Evolutionary conservation across 1,140 invertebrate species (phyloP), one percentile per base, ranked within the genome.

Genomic region (Drosophila arizonae): DNA sequence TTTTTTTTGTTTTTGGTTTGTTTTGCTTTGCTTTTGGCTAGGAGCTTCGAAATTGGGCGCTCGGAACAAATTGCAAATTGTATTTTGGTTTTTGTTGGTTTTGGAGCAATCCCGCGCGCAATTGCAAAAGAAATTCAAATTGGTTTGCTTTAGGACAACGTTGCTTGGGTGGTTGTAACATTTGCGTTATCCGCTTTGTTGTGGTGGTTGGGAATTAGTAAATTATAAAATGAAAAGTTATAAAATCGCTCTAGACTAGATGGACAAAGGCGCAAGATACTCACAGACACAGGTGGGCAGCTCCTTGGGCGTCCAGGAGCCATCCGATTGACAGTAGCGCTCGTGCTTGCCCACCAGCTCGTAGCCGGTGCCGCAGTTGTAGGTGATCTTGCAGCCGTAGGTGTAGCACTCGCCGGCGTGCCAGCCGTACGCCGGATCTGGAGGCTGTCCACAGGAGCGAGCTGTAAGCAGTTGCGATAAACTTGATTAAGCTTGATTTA

Each of bases 341-440:
- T 97, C 96, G 0, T 95, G 93, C 68, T 95, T 94, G 24, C 98
- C 98, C 6, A 97, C 95, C 52, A 99, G 92, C 91, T 99, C 97
- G 92, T 97, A 99, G 0, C 97, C 97, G 6, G 67, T 96, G 13
- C 96, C 95, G 90, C 98, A 99, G 63, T 97, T 95, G 85, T 99
- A 99, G 11, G 95, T 96, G 2, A 99, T 97, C 6, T 95, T 94
- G 90, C 98, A 98, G 6, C 97, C 96, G 90, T 96, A 99, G 0
- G 96, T 97, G 92, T 98, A 97, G 80, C 97, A 97, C 80, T 98
- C 96, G 0, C 97, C 97, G 11, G 97, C 96, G 77, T 98, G 95
- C 94, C 96, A 96, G 26, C 98, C 98, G 84, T 99, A 97, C 0
- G 96, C 92, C 9, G 98, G 96, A 85, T 97, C 96, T 0, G 95